These are phyloP conservation scores for Bembecia ichneumoniformis DNA, from an alignment of 2,888 invertebrate species.

Conservation along the genomic window DNA sequence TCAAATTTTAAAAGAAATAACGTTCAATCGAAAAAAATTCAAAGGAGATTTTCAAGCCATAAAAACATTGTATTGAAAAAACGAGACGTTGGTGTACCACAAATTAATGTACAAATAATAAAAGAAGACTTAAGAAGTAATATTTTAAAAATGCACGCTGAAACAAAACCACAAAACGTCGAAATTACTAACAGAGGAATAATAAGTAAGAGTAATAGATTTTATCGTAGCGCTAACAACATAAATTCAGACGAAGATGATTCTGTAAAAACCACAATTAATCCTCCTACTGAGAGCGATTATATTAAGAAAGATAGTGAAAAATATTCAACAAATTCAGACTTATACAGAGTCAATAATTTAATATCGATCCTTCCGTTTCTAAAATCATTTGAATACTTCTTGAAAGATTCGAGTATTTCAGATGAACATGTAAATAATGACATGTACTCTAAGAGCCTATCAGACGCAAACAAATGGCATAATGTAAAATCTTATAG, in stretches of 20 bases:
- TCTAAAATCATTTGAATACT: slow-evolving; percentile 45
- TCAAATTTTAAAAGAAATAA: slow-evolving; percentile 40
- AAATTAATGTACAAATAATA: slow-evolving; percentile 47
- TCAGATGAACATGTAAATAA: slow-evolving; percentile 12
- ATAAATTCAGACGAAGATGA: neutral
- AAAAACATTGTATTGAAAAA: neutral
- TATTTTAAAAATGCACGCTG: slow-evolving; percentile 38
- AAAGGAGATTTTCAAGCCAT: slow-evolving; percentile 28
- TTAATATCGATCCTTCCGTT: slow-evolving; percentile 41
- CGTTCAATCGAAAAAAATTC: slow-evolving; percentile 34
- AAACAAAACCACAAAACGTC: slow-evolving; percentile 33
- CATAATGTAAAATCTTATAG: slow-evolving; percentile 51
- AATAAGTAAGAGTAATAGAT: slow-evolving; percentile 21
- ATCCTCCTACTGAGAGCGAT: too few species aligned
- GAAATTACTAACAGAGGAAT: slow-evolving; percentile 41
- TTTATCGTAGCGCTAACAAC: slow-evolving; percentile 29
- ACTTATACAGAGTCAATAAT: slow-evolving; percentile 17
- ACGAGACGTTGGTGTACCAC: neutral
- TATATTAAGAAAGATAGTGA: too few species aligned
- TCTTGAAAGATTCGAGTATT: slow-evolving; percentile 22
- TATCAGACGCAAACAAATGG: slow-evolving; percentile 47
- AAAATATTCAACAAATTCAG: too few species aligned
- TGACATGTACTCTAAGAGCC: slow-evolving; percentile 37
- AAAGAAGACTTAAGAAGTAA: slow-evolving; percentile 36
- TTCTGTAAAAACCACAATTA: neutral